phyloP scores from a whole-genome alignment of 1,140 invertebrate species.

The Stegodyphus dumicola region DNA sequence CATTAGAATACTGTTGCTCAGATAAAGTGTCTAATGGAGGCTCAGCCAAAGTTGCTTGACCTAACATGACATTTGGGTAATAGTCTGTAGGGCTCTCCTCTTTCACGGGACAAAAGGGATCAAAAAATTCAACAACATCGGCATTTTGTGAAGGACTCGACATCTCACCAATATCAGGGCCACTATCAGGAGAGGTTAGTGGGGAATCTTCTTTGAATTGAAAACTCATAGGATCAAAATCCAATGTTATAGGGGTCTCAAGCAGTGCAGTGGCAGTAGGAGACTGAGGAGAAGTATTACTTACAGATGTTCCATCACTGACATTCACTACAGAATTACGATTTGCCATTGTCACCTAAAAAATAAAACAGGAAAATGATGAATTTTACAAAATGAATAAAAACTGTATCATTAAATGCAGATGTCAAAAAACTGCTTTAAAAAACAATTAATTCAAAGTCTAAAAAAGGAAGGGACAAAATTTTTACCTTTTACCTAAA shows the following conservation, averaged over 20 bases:
- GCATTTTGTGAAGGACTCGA: slow-evolving; percentile 44
- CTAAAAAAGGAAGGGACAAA: too few relatives aligned
- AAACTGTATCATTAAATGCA: too few relatives aligned
- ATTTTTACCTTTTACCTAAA: too few relatives aligned
- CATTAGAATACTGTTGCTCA: slow-evolving; percentile 38
- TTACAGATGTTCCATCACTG: slow-evolving; percentile 47
- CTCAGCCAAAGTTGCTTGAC: slow-evolving; percentile 26
- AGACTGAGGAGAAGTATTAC: slow-evolving; percentile 58
- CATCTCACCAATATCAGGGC: slow-evolving; percentile 46
- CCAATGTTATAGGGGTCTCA: slow-evolving; percentile 55
- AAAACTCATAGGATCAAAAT: slow-evolving; percentile 61
- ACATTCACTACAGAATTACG: slow-evolving; percentile 43
- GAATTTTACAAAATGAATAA: too few relatives aligned
- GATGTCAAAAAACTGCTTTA: too few relatives aligned
- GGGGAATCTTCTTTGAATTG: slow-evolving; percentile 57
- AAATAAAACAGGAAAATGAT: background rate
- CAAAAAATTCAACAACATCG: slow-evolving; percentile 56
- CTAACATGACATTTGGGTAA: slow-evolving; percentile 57
- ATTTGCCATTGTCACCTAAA: slow-evolving; percentile 40
- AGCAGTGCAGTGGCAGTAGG: slow-evolving; percentile 50
- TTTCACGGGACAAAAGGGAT: slow-evolving; percentile 59
- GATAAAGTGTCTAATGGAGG: slow-evolving; percentile 19
- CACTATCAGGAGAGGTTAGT: slow-evolving; percentile 59
- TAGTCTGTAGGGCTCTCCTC: slow-evolving; percentile 59
- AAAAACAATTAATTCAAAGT: too few relatives aligned